Evolutionary conservation across 2,113 vertebrate genomes (phyloP).

Genomic region (Butorides virescens): DNA sequence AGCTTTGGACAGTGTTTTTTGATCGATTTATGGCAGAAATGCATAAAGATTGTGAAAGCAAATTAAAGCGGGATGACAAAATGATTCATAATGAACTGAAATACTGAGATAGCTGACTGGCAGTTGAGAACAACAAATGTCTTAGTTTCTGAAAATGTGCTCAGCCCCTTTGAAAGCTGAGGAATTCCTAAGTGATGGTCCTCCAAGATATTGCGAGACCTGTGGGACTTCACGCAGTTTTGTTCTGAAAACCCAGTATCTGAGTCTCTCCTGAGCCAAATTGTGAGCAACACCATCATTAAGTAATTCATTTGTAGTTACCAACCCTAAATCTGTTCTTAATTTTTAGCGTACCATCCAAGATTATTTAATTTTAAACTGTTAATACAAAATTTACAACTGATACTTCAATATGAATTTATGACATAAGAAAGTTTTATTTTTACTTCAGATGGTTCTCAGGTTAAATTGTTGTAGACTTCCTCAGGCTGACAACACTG

Average conservation of each 20-base stretch:
- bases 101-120: neutral
- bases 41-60: neutral
- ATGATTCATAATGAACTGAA: neutral
- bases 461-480: neutral
- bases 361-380: neutral
- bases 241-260: neutral
- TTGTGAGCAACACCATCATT: fast-evolving
- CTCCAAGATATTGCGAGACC: neutral
- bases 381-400: neutral
- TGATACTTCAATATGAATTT: neutral
- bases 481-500: neutral
- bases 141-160: neutral
- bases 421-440: neutral
- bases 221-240: neutral
- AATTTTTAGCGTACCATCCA: neutral
- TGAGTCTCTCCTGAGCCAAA: neutral
- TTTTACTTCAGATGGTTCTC: neutral
- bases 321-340: neutral
- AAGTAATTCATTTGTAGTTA: neutral
- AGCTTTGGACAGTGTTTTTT: neutral
- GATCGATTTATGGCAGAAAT: neutral
- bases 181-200: neutral
- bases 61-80: neutral
- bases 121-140: neutral
- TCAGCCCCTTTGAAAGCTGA: neutral